Conservation (phyloP, 2,888 invertebrate genomes). For the Orthosia gracilis region DNA sequence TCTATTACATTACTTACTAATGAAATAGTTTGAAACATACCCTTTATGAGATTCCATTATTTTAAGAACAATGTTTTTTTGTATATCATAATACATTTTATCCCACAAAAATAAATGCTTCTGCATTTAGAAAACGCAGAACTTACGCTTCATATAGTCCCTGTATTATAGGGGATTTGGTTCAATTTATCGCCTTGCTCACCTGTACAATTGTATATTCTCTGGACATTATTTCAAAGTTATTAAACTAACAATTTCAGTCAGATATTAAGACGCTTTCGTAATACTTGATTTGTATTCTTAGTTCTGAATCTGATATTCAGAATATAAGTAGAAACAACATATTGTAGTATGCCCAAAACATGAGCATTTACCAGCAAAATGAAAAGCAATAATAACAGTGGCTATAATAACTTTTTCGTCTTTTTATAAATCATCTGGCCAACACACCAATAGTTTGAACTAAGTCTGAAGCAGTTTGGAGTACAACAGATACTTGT, state of each 20-base stretch:
- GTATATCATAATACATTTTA: conserved; percentile 22
- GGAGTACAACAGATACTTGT: background rate
- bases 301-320: conserved; percentile 4
- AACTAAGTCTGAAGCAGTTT: background rate
- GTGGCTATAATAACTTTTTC: background rate
- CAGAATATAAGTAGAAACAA: background rate
- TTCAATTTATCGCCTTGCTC: background rate
- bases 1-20: conserved; percentile 24
- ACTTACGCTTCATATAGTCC: background rate
- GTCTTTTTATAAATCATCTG: background rate
- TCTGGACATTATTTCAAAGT: background rate
- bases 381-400: conserved; percentile 15
- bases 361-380: conserved; percentile 20
- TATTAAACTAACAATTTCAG: background rate
- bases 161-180: background rate
- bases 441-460: background rate
- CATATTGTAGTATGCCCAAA: background rate
- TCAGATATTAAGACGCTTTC: background rate
- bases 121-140: background rate
- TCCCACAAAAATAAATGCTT: conserved; percentile 6
- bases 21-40: conserved; percentile 21
- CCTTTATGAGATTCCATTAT: background rate
- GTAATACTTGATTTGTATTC: background rate
- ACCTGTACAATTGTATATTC: conserved; percentile 4
- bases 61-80: conserved; percentile 18